These are phyloP conservation scores for Aphelinus certus DNA, from an alignment of 1,140 invertebrate genomes.

Conservation along the genomic window DNA sequence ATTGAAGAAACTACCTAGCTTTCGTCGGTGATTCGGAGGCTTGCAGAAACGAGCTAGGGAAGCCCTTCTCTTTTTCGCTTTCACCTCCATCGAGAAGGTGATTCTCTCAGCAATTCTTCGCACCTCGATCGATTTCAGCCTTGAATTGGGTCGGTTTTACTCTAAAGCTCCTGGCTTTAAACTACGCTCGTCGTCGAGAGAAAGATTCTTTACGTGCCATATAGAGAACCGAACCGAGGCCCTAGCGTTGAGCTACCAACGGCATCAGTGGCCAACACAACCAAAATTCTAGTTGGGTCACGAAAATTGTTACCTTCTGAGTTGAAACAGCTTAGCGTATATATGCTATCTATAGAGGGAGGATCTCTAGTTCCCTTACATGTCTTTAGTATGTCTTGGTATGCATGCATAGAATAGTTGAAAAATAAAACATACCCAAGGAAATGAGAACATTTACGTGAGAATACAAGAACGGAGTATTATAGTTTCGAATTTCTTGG, in stretches of 20 bases:
- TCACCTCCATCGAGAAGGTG: conserved; percentile 44
- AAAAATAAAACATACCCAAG: no score
- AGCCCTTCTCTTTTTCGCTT: conserved; percentile 13
- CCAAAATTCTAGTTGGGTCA: conserved; percentile 22
- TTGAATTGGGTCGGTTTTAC: conserved; percentile 29
- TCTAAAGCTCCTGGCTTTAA: conserved; percentile 11
- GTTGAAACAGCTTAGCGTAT: not conserved
- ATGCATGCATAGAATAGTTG: no score
- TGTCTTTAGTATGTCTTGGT: no score
- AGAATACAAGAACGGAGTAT: no score
- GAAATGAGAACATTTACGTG: no score
- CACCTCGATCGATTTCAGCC: conserved; percentile 31
- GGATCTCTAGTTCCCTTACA: no score
- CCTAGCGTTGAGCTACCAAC: not conserved
- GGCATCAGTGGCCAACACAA: not conserved
- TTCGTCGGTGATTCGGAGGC: conserved; percentile 35
- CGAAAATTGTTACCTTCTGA: conserved; percentile 37
- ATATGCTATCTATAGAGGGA: no score
- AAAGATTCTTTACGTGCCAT: not conserved
- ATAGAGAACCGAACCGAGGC: not conserved
- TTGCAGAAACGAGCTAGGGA: conserved; percentile 35
- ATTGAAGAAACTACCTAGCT: conserved; percentile 54
- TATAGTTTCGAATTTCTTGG: no score
- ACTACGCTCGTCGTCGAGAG: not conserved
- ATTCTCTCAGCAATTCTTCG: conserved; percentile 51